phyloP scores from a whole-genome alignment of 2,113 vertebrate genomes.

The Rhabdornis inornatus region DNA sequence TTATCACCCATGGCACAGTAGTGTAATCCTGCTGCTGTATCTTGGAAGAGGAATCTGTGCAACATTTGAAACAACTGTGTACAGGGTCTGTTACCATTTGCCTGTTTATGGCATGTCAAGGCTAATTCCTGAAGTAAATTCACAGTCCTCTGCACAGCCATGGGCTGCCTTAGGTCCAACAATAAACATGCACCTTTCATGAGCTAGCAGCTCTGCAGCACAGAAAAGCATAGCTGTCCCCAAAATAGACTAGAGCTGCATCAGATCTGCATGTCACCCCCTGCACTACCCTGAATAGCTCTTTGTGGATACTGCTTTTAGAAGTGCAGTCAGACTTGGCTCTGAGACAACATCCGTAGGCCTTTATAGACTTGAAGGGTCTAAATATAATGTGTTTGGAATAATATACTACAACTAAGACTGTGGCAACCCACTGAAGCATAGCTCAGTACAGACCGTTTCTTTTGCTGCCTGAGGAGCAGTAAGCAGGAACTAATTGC shows the following conservation, averaged over 20 bases:
- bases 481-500: not conserved
- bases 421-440: not conserved
- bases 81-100: not conserved
- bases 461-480: not conserved
- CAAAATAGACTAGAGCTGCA: not conserved
- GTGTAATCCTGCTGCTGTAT: not conserved
- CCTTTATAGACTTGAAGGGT: not conserved
- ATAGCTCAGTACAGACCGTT: not conserved
- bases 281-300: not conserved
- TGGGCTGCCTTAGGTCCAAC: not conserved
- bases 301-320: not conserved
- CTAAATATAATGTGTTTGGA: slow-evolving; percentile 28
- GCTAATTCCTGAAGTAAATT: not conserved
- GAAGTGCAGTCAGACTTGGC: not conserved
- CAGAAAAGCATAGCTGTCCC: not conserved
- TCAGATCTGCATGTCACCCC: not conserved
- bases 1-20: not conserved
- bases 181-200: not conserved
- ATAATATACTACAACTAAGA: not conserved
- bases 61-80: not conserved
- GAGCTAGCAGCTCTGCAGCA: not conserved
- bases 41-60: not conserved
- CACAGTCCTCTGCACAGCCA: not conserved
- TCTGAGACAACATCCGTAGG: not conserved
- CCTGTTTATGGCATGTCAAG: not conserved